Evolutionary conservation across 2,888 invertebrate genomes (phyloP).

Genomic region (Griposia aprilina): DNA sequence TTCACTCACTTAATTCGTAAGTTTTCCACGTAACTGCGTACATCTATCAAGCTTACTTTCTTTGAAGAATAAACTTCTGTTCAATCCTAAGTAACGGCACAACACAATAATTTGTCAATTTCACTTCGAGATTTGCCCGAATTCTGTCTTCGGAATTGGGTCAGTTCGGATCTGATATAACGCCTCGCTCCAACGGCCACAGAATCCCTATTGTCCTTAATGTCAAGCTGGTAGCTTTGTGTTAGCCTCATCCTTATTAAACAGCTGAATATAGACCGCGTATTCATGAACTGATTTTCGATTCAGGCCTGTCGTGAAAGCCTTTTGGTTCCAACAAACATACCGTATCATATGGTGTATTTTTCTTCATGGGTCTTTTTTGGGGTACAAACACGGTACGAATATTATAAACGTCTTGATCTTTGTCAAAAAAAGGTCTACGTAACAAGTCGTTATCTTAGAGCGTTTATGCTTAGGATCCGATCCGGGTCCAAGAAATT

Average conservation of each 20-base stretch:
- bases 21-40: background rate
- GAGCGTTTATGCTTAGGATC: background rate
- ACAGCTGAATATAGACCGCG: slow-evolving; percentile 45
- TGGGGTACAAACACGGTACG: background rate
- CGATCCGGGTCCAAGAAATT: background rate
- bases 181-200: slow-evolving; percentile 23
- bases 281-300: slow-evolving; percentile 47
- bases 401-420: background rate
- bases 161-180: slow-evolving; percentile 18
- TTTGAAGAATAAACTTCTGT: slow-evolving; percentile 19
- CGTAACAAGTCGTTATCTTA: background rate
- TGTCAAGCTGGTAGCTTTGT: slow-evolving; percentile 38
- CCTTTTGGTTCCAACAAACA: slow-evolving; percentile 19
- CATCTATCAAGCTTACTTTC: slow-evolving; percentile 20
- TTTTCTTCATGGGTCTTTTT: slow-evolving; percentile 11
- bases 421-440: background rate
- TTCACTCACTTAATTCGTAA: slow-evolving; percentile 19
- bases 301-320: slow-evolving; percentile 26
- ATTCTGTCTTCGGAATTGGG: slow-evolving; percentile 37
- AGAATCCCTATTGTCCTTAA: slow-evolving; percentile 43
- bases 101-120: slow-evolving; percentile 38
- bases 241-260: slow-evolving; percentile 47
- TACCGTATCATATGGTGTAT: background rate
- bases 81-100: background rate
- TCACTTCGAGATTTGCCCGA: slow-evolving; percentile 33